Evolutionary conservation across 2,888 invertebrate genomes (phyloP), one percentile per base, ranked within the genome.

Genomic region (Caenorhabditis sinica): DNA sequence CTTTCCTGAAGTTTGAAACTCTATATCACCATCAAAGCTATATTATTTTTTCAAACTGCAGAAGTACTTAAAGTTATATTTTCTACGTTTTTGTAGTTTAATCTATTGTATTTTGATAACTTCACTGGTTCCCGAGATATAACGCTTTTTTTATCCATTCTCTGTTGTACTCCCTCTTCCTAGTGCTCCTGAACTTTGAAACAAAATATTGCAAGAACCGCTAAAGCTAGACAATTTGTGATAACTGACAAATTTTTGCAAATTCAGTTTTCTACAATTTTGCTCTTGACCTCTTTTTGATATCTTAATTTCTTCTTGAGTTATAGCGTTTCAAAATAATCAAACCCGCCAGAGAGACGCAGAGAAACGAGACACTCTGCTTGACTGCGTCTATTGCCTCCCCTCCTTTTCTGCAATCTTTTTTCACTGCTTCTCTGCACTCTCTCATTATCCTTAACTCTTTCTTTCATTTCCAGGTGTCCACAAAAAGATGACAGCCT

Each of bases 401-500:
- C 23, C 25, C 17, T n/a, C 17, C 49, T 40, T 49, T n/a, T 49
- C 20, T n/a, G n/a, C n/a, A n/a, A n/a, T 28, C 13, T 23, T 40
- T 11, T 11, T 20, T 40, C 36, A n/a, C 36, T 36, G 13, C 3
- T 11, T 58, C 43, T 51, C 25, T 43, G 45, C 63, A 43, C 63
- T n/a, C 45, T 36, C 25, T n/a, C 25, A 66, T 23, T 20, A 49
- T 43, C 28, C 25, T 9, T 8, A 65, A 49, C 17, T 17, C 20
- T 25, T 20, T 36, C n/a, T 9, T 8, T 45, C 49, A 36, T 30
- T 76, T 76, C n/a, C 40, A 33, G 56, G 58, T 56, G 6, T 40
- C 20, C 40, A 60, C 36, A 36, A 43, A 40, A 40, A 11, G 40
- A 51, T 72, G 79, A 15, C 30, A 23, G 43, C 23, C 61, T 77